These are phyloP conservation scores for Hemistola chrysoprasaria DNA, from an alignment of 2,888 invertebrate species.

Conservation along the genomic window DNA sequence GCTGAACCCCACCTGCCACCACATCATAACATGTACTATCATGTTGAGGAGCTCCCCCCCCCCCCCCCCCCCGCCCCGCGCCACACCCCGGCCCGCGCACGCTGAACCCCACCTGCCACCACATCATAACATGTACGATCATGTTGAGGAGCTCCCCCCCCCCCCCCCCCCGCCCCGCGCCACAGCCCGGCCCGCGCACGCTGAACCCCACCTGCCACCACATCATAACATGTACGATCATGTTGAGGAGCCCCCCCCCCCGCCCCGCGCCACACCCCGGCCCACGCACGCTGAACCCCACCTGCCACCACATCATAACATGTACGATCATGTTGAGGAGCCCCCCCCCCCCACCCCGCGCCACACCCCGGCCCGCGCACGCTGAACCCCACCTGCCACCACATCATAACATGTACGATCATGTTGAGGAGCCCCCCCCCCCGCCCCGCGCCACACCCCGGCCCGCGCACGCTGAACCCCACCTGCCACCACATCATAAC, in stretches of 20 bases:
- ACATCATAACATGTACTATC: not conserved
- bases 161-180: no score
- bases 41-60: not conserved
- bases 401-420: conserved; percentile 45
- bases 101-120: conserved; percentile 51
- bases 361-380: conserved; percentile 59
- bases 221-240: no score
- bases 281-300: conserved; percentile 57
- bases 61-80: no score
- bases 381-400: conserved; percentile 52
- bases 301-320: conserved; percentile 45
- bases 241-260: no score
- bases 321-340: conserved; percentile 49
- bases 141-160: no score
- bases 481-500: conserved; percentile 45
- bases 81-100: no score
- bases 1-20: conserved; percentile 52
- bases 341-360: conserved; percentile 53
- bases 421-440: conserved; percentile 55
- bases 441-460: conserved; percentile 60
- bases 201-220: conserved; percentile 53
- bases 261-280: conserved; percentile 35
- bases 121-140: no score
- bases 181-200: no score
- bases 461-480: conserved; percentile 56